These are phyloP conservation scores for Acanthopagrus latus DNA, from an alignment of 2,797 vertebrate species.

Conservation along the genomic window DNA sequence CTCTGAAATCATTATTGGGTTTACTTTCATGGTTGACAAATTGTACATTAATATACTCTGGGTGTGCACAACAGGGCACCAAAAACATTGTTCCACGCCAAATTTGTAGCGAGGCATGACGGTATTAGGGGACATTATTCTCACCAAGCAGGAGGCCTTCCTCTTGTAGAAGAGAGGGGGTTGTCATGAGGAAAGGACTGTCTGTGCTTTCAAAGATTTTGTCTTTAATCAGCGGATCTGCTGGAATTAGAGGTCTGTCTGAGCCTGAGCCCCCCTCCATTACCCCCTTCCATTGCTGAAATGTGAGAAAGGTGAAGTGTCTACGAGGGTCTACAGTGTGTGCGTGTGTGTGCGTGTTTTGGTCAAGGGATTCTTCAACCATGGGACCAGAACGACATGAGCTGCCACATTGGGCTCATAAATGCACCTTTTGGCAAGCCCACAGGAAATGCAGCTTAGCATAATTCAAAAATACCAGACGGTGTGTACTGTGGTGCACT, in stretches of 20 bases:
- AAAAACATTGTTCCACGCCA: slow-evolving; percentile 20
- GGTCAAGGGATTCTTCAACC: slow-evolving; percentile 36
- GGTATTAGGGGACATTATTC: slow-evolving; percentile 56
- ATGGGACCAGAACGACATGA: slow-evolving; percentile 54
- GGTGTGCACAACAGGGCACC: not conserved
- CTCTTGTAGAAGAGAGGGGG: slow-evolving; percentile 37
- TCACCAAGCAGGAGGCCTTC: slow-evolving; percentile 48
- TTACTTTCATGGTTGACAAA: slow-evolving; percentile 8
- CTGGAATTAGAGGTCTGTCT: slow-evolving; percentile 75
- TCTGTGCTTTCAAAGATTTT: slow-evolving; percentile 74
- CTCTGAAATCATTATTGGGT: not conserved
- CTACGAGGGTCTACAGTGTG: not conserved
- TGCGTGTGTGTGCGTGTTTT: slow-evolving; percentile 16
- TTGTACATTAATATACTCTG: not conserved
- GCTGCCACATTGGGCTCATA: slow-evolving; percentile 63
- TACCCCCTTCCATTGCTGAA: slow-evolving; percentile 36
- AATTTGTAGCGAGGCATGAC: slow-evolving; percentile 19
- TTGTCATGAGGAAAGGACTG: slow-evolving; percentile 48
- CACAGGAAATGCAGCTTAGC: slow-evolving; percentile 77
- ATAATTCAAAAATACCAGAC: slow-evolving; percentile 84
- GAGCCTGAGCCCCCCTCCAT: slow-evolving; percentile 32
- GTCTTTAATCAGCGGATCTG: slow-evolving; percentile 75
- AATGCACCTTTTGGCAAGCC: slow-evolving; percentile 72
- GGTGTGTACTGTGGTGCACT: slow-evolving; percentile 62
- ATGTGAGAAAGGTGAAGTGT: slow-evolving; percentile 50